Base-by-base conservation (phyloP, 2,797 vertebrate genomes). In the Neoniphon sammara region DNA sequence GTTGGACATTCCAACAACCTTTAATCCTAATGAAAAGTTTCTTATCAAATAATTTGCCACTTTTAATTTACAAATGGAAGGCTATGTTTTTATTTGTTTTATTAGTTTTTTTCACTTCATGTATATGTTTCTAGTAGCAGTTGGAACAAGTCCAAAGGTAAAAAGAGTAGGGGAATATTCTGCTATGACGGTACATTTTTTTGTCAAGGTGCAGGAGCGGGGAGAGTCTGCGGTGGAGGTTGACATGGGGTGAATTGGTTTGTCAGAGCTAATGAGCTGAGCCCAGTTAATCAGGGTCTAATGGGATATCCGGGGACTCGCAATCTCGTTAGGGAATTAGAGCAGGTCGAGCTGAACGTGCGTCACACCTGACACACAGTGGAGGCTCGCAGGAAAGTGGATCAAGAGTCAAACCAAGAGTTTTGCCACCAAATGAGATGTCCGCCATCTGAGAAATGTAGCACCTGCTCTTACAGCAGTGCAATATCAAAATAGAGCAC, bases 261-360 rank as follows among this genome's bases (percentile, higher is more conserved):
- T 91, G 87, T 87, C 62, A 66, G 86, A 84, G 85, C 91, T 93
- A 94, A 94, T 90, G 90, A 91, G 91, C 80, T 94, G 93, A 95
- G 91, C 93, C 81, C 44, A 20, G 78, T 84, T 94, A 94, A 94
- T 94, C 90, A 61, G 91, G 87, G 70, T 82, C 87, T 93, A 91
- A 92, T 89, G 87, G 91, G 94, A 95, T 94, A 88, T 94, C 92
- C 91, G 86, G 89, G 87, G 78, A 91, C 66, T 58, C 23, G 54
- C 83, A 91, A 95, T 94, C 94, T 91, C 75, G 62, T 95, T 94
- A 94, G 87, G 82, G 93, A 89, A 91, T 94, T 94, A 94, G 88
- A 90, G 80, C 83, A 74, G 85, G 87, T 88, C 85, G 84, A 88
- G 81, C 66, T 58, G 66, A 89, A 89, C 36, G 53, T 93, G 91